Evolutionary conservation across 2,888 invertebrate genomes (phyloP).

Genomic region (Lasioglossum calceatum): DNA sequence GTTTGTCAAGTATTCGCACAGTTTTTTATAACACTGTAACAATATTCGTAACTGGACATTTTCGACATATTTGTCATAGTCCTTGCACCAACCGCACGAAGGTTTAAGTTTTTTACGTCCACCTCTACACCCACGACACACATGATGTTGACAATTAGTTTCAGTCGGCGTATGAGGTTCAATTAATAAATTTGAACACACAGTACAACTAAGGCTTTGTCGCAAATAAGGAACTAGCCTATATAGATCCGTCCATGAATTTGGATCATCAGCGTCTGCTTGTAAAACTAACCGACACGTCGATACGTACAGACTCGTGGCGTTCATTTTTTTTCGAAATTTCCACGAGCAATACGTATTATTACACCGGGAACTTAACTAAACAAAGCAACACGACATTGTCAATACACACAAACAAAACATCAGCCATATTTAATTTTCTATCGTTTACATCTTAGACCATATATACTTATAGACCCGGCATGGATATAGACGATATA

Average conservation of each 20-base stretch:
- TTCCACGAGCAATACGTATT: slow-evolving; percentile 29
- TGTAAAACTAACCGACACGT: slow-evolving; percentile 92
- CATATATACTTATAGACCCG: too few relatives aligned
- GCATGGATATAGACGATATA: too few relatives aligned
- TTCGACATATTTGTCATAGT: slow-evolving; percentile 92
- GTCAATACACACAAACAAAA: slow-evolving; percentile 81
- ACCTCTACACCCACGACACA: slow-evolving; percentile 93
- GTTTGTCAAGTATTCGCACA: slow-evolving; percentile 93
- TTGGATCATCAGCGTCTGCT: slow-evolving; percentile 89
- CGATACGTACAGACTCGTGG: slow-evolving; percentile 92
- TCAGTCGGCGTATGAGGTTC: slow-evolving; percentile 93
- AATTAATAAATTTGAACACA: slow-evolving; percentile 93
- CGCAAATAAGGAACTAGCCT: slow-evolving; percentile 93
- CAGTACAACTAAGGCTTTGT: slow-evolving; percentile 95
- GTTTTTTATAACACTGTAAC: slow-evolving; percentile 94
- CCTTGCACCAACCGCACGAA: slow-evolving; percentile 93
- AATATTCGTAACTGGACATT: slow-evolving; percentile 93
- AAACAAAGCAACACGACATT: slow-evolving; percentile 73
- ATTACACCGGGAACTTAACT: slow-evolving; percentile 57
- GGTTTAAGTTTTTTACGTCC: slow-evolving; percentile 94
- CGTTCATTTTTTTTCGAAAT: slow-evolving; percentile 87
- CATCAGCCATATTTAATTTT: slow-evolving; percentile 77
- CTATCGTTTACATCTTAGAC: slow-evolving; percentile 29
- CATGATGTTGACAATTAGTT: slow-evolving; percentile 94
- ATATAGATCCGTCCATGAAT: slow-evolving; percentile 92